A percentile compares a stretch with the other conserved stretches of the same genome.
These are phyloP conservation scores for Octomys mimax DNA, from an alignment of 2,797 vertebrate species.

Conservation along the genomic window DNA sequence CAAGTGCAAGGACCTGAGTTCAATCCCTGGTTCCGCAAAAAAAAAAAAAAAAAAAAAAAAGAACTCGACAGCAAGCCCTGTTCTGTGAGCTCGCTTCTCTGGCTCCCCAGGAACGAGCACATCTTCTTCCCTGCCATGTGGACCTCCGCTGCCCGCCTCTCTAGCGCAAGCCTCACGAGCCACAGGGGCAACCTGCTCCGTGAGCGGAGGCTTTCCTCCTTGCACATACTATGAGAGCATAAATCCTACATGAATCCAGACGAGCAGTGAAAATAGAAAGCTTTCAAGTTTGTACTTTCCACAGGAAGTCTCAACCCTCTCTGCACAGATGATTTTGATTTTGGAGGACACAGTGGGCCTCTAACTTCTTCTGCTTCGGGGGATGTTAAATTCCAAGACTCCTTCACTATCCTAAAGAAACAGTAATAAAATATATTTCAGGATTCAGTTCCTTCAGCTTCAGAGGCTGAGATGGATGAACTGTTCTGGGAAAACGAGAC, in stretches of 20 bases:
- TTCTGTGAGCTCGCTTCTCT: too few relatives aligned
- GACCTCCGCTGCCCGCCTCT: background rate
- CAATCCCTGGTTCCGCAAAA: too few relatives aligned
- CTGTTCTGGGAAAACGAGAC: conserved; percentile 58
- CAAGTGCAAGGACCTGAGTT: too few relatives aligned
- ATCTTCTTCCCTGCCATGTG: conserved; percentile 70
- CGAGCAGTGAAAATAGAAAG: conserved; percentile 77
- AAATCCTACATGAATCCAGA: conserved; percentile 77
- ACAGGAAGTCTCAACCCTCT: conserved; percentile 76
- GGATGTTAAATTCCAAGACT: conserved; percentile 77
- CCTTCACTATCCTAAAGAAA: conserved; percentile 79
- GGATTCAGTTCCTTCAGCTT: conserved; percentile 72
- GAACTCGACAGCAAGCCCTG: too few relatives aligned
- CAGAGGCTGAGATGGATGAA: conserved; percentile 67
- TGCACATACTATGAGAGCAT: conserved; percentile 64
- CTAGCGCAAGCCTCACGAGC: background rate
- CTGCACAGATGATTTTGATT: conserved; percentile 82
- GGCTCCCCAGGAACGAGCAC: background rate
- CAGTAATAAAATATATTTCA: conserved; percentile 75
- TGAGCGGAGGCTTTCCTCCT: conserved; percentile 63
- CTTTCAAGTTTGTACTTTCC: conserved; percentile 80
- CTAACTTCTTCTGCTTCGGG: conserved; percentile 76
- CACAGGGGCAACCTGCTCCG: conserved; percentile 37
- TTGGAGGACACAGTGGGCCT: conserved; percentile 76
- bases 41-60: fast-evolving